Conservation (phyloP, 2,113 vertebrate genomes). For the Gobius niger region DNA sequence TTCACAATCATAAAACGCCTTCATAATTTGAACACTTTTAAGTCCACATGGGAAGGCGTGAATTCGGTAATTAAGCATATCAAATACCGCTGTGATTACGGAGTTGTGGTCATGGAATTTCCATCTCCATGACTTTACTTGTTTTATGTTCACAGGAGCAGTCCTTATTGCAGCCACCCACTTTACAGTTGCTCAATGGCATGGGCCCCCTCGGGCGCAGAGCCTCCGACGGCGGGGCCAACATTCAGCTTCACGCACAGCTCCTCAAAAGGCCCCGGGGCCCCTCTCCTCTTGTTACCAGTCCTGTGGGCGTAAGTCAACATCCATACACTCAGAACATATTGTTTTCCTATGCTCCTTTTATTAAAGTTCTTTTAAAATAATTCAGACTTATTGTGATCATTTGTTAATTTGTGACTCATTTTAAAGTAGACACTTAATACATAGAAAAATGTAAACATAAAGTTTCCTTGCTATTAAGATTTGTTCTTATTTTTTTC, state of each 20-base stretch:
- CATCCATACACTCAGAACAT: neutral
- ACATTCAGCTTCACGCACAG: conserved; percentile 96
- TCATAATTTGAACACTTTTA: too few species aligned
- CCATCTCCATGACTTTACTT: neutral
- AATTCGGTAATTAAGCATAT: too few species aligned
- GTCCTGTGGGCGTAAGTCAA: conserved; percentile 79
- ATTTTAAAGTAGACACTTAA: neutral
- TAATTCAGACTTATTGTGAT: neutral
- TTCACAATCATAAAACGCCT: too few species aligned
- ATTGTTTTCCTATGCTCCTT: neutral
- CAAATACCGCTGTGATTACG: too few species aligned
- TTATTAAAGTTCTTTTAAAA: neutral
- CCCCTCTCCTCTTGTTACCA: conserved; percentile 92
- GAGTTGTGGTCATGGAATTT: too few species aligned
- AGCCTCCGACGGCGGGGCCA: conserved; percentile 95
- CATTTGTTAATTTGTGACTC: neutral
- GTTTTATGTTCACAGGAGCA: conserved; percentile 82
- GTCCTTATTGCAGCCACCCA: conserved; percentile 94
- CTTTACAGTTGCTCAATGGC: conserved; percentile 94
- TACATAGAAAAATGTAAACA: neutral
- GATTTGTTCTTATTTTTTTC: too few species aligned
- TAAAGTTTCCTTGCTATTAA: neutral
- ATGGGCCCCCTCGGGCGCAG: conserved; percentile 97
- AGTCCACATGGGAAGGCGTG: too few species aligned
- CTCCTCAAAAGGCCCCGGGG: conserved; percentile 94